Base-by-base conservation (phyloP, 2,888 invertebrate species). In the Clepsis dumicolana region DNA sequence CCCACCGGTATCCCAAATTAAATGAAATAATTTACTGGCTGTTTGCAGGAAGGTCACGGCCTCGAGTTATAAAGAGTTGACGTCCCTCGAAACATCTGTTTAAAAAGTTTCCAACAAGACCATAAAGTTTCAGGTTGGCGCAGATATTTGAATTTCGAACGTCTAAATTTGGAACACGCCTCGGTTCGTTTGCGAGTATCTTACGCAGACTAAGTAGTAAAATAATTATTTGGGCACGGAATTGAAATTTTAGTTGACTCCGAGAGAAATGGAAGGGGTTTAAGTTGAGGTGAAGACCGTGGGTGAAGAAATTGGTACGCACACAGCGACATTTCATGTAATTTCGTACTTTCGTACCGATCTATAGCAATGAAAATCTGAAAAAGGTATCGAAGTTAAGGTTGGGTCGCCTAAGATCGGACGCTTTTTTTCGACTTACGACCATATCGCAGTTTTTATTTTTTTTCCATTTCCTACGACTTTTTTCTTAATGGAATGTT, bases 21-120 rank as follows among this genome's bases (percentile, higher is more conserved):
- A 21, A 48, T 48, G 21, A 48, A 48, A 48, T 21, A 48, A 48
- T 48, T 48, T 59, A 16, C 25, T 29, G 52, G 35, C 50, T 35
- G 61, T 52, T n/a, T 52, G 12, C 8, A 27, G 10, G 2, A 50
- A 48, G 56, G 62, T 52, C 52, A 61, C 48, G 61, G 56, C 7
- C 21, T 21, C 16, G 53, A 61, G 32, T 61, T 66, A 25, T 52
- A 63, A 67, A 67, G 57, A 67, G 67, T 67, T 67, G 67, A 56
- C 66, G 62, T 56, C 56, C 61, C 61, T 35, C 41, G 67, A 63
- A 67, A 67, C 67, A 67, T 63, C 62, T 67, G 67, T 63, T 67
- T 67, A 67, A 67, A 63, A 67, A 67, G 62, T 67, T 67, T n/a
- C 38, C 24, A 41, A 54, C 48, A 61, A 62, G 62, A 62, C 62